These are phyloP conservation scores for Agrenia bidenticulata DNA, from an alignment of 2,888 invertebrate species.

Conservation along the genomic window DNA sequence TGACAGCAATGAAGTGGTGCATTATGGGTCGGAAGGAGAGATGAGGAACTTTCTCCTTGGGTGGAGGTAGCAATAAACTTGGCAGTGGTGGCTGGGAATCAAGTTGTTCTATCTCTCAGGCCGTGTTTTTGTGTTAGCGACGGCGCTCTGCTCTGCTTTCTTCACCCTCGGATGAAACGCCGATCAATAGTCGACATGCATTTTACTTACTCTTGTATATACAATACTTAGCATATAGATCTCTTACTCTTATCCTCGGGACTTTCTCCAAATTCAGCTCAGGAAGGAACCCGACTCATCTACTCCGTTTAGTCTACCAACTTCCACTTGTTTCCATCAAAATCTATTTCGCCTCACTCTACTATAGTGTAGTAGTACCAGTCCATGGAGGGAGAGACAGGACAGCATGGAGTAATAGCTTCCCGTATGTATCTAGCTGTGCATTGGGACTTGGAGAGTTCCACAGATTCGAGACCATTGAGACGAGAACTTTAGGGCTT, in stretches of 20 bases:
- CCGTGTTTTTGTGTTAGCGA: background rate
- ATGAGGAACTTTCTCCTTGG: conserved; percentile 9
- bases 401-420: too few species aligned
- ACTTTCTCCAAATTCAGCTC: background rate
- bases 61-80: conserved; percentile 5
- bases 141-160: conserved; percentile 9
- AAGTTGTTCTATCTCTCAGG: conserved; percentile 5
- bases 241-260: background rate
- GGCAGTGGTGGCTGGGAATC: conserved; percentile 9
- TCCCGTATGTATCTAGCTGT: too few species aligned
- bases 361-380: too few species aligned
- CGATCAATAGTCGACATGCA: conserved; percentile 23
- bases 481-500: too few species aligned
- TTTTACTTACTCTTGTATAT: conserved; percentile 3
- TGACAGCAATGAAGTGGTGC: background rate
- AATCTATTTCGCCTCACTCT: too few species aligned
- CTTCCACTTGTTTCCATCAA: too few species aligned
- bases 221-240: background rate
- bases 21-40: background rate
- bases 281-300: too few species aligned
- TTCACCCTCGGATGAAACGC: conserved; percentile 12
- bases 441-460: too few species aligned
- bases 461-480: too few species aligned
- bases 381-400: too few species aligned
- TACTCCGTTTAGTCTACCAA: too few species aligned